Conservation (phyloP, 1,140 invertebrate genomes). For the Rhopalosiphum padi region DNA sequence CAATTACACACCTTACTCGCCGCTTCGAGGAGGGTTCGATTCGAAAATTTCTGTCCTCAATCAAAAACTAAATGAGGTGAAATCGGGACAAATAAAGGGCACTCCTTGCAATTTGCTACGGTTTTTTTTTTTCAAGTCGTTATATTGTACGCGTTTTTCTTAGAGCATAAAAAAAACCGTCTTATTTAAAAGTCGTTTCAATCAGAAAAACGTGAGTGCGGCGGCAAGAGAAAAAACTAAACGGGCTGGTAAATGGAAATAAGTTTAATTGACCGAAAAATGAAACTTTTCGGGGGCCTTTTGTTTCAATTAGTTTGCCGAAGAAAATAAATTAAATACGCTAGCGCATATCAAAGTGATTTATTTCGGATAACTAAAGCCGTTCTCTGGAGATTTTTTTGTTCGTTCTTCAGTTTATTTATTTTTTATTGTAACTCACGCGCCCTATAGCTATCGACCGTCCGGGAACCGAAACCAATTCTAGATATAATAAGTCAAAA, state of each 20-base stretch:
- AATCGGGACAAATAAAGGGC: constrained; percentile 53
- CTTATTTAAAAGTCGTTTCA: constrained; percentile 57
- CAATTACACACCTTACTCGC: constrained; percentile 49
- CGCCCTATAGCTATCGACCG: neutral
- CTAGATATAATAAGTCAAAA: constrained; percentile 39
- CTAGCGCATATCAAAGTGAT: constrained; percentile 56
- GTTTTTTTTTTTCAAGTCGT: constrained; percentile 39
- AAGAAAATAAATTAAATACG: constrained; percentile 57
- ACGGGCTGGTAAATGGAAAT: constrained; percentile 57
- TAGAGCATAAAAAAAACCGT: constrained; percentile 22
- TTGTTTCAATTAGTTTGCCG: constrained; percentile 57
- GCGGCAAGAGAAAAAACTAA: constrained; percentile 49
- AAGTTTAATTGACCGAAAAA: constrained; percentile 58
- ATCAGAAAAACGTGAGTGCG: constrained; percentile 54
- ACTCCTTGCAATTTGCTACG: constrained; percentile 24
- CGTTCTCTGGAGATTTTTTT: constrained; percentile 44
- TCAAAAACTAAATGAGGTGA: constrained; percentile 57
- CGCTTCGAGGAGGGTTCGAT: constrained; percentile 40
- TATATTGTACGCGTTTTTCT: constrained; percentile 26
- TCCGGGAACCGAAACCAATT: constrained; percentile 18
- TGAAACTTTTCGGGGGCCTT: constrained; percentile 56
- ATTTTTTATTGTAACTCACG: neutral
- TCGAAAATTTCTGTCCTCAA: constrained; percentile 48
- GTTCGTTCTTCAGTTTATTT: constrained; percentile 7
- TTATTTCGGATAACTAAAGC: constrained; percentile 55